These are phyloP conservation scores for Hemitrygon akajei DNA, from an alignment of 2,797 vertebrate species.

Conservation along the genomic window DNA sequence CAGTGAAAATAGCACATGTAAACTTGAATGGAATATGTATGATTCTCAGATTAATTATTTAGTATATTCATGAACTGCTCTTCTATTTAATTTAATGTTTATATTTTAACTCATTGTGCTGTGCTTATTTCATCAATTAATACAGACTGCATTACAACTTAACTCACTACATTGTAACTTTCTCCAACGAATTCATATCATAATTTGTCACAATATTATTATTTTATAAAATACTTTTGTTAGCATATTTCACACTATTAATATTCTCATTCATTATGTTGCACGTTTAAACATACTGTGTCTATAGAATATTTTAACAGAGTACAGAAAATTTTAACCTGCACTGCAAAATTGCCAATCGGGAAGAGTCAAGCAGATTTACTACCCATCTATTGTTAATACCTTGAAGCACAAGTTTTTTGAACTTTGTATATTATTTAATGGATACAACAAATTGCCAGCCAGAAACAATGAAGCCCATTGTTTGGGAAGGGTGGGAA, in stretches of 20 bases:
- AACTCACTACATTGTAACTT: not conserved
- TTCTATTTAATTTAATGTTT: not conserved
- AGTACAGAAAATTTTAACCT: not conserved
- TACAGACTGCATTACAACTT: not conserved
- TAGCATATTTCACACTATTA: not conserved
- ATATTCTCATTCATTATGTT: not conserved
- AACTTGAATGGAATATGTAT: not conserved
- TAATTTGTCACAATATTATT: not conserved
- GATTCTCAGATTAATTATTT: slow-evolving; percentile 11
- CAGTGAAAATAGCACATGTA: not conserved
- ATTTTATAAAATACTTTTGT: not conserved
- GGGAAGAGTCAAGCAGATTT: not conserved
- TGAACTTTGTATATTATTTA: not conserved
- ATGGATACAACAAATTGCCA: not conserved
- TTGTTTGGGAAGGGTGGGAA: not conserved
- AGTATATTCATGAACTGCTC: not conserved
- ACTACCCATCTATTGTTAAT: too few species aligned
- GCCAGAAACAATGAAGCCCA: not conserved
- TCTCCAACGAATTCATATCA: not conserved
- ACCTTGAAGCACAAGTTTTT: not conserved
- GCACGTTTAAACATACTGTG: not conserved
- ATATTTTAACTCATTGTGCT: not conserved
- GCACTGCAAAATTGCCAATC: not conserved
- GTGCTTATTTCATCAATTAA: not conserved
- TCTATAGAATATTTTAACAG: not conserved